Conservation (phyloP, 2,888 invertebrate species). For the Acanthopleura granulata region DNA sequence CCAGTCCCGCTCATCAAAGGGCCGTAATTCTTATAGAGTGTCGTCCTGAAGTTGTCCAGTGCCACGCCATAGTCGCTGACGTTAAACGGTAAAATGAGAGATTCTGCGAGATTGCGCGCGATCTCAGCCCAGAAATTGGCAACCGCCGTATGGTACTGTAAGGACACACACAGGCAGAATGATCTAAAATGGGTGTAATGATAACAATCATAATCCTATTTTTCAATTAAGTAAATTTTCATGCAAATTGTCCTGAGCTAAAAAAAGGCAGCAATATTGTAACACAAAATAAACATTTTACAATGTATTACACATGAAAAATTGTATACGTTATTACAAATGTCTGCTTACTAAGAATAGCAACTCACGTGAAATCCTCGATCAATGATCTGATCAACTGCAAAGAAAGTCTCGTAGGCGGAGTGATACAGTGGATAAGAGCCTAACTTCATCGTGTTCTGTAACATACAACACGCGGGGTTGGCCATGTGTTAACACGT, state of each 20-base stretch:
- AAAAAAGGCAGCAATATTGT: no score
- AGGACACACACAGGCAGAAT: background rate
- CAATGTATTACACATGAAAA: no score
- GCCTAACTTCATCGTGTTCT: conserved; percentile 32
- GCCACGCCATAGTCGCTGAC: conserved; percentile 40
- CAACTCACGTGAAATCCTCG: conserved; percentile 45
- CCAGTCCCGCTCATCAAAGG: conserved; percentile 24
- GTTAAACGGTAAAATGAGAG: conserved; percentile 69
- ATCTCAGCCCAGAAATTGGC: conserved; percentile 68
- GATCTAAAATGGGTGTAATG: background rate
- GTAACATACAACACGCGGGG: background rate
- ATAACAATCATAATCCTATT: background rate
- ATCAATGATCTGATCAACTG: conserved; percentile 61
- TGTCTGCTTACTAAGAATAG: background rate
- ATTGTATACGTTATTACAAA: no score
- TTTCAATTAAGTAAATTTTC: background rate
- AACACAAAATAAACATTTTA: no score
- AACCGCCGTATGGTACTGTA: conserved; percentile 60
- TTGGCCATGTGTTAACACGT: background rate
- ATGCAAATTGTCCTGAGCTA: no score
- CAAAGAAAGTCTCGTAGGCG: conserved; percentile 68
- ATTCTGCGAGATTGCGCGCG: conserved; percentile 65
- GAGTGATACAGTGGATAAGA: conserved; percentile 68
- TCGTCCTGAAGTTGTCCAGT: conserved; percentile 29
- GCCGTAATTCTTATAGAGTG: conserved; percentile 30